Evolutionary conservation across 1,140 invertebrate species (phyloP).

Genomic region (Tetramorium parvispinum): DNA sequence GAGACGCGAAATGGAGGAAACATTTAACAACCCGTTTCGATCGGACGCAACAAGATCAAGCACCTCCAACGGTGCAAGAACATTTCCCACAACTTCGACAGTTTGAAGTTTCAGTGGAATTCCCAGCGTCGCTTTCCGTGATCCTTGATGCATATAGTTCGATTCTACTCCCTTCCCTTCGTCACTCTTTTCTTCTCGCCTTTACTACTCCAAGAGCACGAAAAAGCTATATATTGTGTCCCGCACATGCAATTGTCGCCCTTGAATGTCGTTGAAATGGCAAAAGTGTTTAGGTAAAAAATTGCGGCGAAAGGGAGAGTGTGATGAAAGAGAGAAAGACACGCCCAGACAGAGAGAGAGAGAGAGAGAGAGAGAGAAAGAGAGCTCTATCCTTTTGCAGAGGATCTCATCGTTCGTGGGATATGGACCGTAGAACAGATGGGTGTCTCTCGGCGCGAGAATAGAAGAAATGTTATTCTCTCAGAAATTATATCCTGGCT

Average conservation of each 20-base stretch:
- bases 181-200: background rate
- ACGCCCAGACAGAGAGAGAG: background rate
- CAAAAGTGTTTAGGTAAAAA: conserved; percentile 64
- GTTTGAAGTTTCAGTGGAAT: conserved; percentile 40
- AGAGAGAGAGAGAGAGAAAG: background rate
- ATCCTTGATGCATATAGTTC: conserved; percentile 45
- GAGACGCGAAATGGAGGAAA: conserved; percentile 1
- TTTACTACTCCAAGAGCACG: background rate
- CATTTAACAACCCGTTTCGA: conserved; percentile 24
- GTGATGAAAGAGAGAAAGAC: background rate
- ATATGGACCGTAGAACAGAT: conserved; percentile 73
- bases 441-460: conserved; percentile 57
- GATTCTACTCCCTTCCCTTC: background rate
- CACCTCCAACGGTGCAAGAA: background rate
- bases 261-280: conserved; percentile 7
- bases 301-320: conserved; percentile 32
- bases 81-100: background rate
- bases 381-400: conserved; percentile 25
- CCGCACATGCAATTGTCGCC: conserved; percentile 34
- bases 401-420: conserved; percentile 60
- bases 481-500: conserved; percentile 66
- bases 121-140: conserved; percentile 22
- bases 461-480: conserved; percentile 67
- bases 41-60: conserved; percentile 15
- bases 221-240: conserved; percentile 42